Evolutionary conservation across 1,140 invertebrate species (phyloP).

Genomic region (Mercenaria mercenaria): DNA sequence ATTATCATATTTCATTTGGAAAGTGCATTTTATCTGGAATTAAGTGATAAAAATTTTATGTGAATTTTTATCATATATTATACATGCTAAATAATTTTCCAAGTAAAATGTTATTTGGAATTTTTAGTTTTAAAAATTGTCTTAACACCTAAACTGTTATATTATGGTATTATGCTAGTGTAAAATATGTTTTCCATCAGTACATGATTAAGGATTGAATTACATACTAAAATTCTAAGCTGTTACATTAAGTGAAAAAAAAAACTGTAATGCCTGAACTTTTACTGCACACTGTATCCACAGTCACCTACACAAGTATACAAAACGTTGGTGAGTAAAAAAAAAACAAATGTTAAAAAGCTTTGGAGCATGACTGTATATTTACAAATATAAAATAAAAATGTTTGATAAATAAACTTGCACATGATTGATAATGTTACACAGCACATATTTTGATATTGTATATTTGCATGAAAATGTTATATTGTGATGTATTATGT

Average conservation of each 20-base stretch:
- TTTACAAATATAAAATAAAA: background rate
- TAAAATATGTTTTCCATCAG: too few species aligned
- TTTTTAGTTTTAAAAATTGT: too few species aligned
- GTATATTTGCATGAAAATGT: background rate
- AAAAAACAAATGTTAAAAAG: background rate
- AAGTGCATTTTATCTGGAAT: background rate
- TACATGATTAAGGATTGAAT: too few species aligned
- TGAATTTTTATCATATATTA: too few species aligned
- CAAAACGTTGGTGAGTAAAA: background rate
- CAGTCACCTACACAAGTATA: slow-evolving; percentile 29
- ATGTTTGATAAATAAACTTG: background rate
- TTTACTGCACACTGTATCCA: background rate
- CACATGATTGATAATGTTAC: background rate
- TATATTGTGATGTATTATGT: background rate
- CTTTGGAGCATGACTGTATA: background rate
- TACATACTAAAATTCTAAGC: too few species aligned
- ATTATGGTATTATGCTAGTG: too few species aligned
- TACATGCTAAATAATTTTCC: too few species aligned
- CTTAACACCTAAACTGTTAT: too few species aligned
- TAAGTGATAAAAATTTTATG: too few species aligned
- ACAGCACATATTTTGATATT: too few species aligned
- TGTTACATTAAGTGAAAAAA: too few species aligned
- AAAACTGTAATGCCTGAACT: background rate
- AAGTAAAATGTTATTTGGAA: too few species aligned
- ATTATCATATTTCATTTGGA: background rate